Base-by-base conservation (phyloP, 2,113 vertebrate species). In the Cavia porcellus region DNA sequence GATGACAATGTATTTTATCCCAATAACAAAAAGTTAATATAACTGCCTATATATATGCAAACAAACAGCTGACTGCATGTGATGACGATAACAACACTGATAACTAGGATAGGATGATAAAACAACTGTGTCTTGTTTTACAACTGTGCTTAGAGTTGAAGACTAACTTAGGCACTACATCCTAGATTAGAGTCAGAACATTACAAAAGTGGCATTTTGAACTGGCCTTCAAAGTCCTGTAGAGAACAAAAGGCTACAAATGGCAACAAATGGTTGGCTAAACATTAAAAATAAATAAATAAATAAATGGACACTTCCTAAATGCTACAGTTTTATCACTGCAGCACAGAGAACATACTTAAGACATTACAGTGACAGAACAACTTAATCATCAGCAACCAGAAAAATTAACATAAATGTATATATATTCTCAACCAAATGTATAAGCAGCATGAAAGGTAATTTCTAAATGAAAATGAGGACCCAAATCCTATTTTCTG, bases 371-470 rank as follows among this genome's bases (percentile, higher is more conserved):
- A 96, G 35, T 74, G 62, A 57, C 5, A 80, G n/a, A 1, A 79
- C 66, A 68, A 1, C 11, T 75, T 68, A 50, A 61, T 47, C 6
- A 52, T 5, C 7, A 86, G 70, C 72, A 30, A 74, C 22, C 22
- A 95, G 62, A 47, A 97, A 96, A 96, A 81, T 88, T 50, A 95
- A 96, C 14, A 15, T 72, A 64, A 66, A 93, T 66, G 15, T 50
- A 61, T 47, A 70, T 20, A 77, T 12, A 68, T 38, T 38, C 84
- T 4, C 55, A 15, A 70, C 59, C 47, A 96, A 55, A 0, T 92
- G 64, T 50, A 50, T 64, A 92, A 82, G 8, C 10, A 92, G 24
- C 68, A 88, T 28, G 55, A 70, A 30, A 42, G 74, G 28, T 20
- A 55, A 84, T 72, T 90, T 95, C n/a, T 61, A 74, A 17, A 79